Percentiles rank a stretch among this genome's conserved stretches.
Evolutionary conservation across 1,140 invertebrate species (phyloP).

Genomic region (Drosophila sulfurigaster): DNA sequence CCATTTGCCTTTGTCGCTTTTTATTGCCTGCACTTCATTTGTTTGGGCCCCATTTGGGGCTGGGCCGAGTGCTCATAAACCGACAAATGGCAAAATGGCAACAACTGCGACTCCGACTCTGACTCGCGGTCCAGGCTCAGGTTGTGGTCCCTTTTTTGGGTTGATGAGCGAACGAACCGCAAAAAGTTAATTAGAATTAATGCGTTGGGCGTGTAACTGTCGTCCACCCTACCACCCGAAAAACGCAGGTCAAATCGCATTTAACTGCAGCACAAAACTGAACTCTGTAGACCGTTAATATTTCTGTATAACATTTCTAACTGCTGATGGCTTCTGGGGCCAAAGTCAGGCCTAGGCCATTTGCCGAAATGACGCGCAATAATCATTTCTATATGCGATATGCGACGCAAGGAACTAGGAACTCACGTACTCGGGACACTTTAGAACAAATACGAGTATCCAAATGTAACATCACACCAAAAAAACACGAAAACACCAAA

Average conservation of each 20-base stretch:
- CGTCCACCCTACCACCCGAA: not conserved
- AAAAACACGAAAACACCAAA: constrained; percentile 28
- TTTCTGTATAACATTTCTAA: constrained; percentile 46
- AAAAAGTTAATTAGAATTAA: constrained; percentile 84
- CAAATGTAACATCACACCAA: constrained; percentile 73
- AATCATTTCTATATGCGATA: constrained; percentile 73
- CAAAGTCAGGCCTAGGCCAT: constrained; percentile 41
- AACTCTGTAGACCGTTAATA: constrained; percentile 50
- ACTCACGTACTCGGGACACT: constrained; percentile 72
- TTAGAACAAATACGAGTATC: constrained; percentile 64
- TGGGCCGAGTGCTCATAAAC: constrained; percentile 61
- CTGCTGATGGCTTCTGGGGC: constrained; percentile 39
- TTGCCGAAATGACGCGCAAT: constrained; percentile 70
- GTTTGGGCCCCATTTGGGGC: constrained; percentile 69
- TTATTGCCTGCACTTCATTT: constrained; percentile 83
- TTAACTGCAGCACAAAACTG: constrained; percentile 60
- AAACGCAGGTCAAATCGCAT: constrained; percentile 69
- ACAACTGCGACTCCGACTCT: not conserved
- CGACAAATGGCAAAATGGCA: constrained; percentile 22
- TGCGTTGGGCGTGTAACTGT: constrained; percentile 50
- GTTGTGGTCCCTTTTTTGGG: constrained; percentile 40
- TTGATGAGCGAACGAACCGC: constrained; percentile 64
- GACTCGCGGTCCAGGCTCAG: not conserved
- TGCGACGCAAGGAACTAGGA: constrained; percentile 49
- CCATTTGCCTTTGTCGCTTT: constrained; percentile 81